Conservation (phyloP, 2,113 vertebrate species). For the Nothoprocta perdicaria region DNA sequence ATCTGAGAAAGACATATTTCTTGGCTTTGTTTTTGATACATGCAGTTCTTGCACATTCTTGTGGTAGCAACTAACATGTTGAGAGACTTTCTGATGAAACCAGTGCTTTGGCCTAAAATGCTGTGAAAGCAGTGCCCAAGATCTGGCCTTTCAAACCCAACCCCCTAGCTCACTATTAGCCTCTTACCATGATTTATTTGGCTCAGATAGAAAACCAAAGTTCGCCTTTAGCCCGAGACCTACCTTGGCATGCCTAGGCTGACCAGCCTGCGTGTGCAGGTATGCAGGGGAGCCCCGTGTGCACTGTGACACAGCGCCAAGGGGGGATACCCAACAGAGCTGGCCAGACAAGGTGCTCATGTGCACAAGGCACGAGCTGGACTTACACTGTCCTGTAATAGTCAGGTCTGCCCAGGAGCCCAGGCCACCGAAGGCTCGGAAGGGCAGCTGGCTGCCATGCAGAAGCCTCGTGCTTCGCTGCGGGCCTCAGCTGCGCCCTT, state of each 20-base stretch:
- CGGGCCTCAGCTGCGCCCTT: neutral
- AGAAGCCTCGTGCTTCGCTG: neutral
- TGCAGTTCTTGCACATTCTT: neutral
- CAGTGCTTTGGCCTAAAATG: neutral
- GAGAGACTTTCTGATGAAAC: neutral
- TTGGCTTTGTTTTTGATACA: neutral
- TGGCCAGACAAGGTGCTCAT: neutral
- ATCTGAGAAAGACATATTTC: neutral
- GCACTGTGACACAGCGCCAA: neutral
- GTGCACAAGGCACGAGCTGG: neutral
- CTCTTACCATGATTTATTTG: neutral
- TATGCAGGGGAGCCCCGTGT: neutral
- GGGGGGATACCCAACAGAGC: neutral
- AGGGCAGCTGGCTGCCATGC: neutral
- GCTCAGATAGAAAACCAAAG: neutral
- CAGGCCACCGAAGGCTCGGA: neutral
- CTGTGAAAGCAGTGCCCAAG: neutral
- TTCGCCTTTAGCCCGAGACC: neutral
- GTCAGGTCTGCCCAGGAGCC: neutral
- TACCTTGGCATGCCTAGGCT: rapidly evolving
- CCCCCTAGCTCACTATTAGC: neutral
- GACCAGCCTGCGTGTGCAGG: rapidly evolving
- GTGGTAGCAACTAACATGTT: neutral
- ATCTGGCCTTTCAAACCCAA: neutral
- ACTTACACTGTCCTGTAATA: neutral